phyloP scores from a whole-genome alignment of 2,113 vertebrate species.

The Mustela lutreola region DNA sequence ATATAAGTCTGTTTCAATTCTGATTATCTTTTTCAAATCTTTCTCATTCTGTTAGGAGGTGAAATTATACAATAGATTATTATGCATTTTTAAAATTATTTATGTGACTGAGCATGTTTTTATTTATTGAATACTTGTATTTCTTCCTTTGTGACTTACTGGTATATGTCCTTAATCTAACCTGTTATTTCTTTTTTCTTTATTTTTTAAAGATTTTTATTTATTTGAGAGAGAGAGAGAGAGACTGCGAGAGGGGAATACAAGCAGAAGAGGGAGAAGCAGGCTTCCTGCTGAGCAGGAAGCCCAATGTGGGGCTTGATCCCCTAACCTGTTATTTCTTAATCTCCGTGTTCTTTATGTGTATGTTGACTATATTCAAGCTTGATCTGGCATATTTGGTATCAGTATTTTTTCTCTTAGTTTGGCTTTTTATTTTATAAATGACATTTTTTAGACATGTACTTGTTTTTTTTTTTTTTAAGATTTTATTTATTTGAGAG shows the following conservation, averaged over 20 bases:
- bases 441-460: not conserved
- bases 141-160: constrained; percentile 35
- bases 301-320: not conserved
- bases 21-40: not conserved
- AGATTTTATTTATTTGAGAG: no score
- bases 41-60: not conserved
- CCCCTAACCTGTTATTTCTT: not conserved
- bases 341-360: not conserved
- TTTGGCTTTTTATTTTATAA: constrained; percentile 52
- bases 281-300: not conserved
- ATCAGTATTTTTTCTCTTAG: not conserved
- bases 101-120: not conserved
- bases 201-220: no score
- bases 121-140: not conserved
- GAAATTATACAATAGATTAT: not conserved
- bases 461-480: not conserved
- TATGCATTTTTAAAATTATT: not conserved
- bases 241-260: no score
- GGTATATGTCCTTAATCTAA: not conserved
- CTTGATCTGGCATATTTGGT: not conserved
- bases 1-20: not conserved
- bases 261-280: not conserved
- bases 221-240: no score
- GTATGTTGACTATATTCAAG: not conserved
- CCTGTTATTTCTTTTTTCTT: not conserved